phyloP scores from a whole-genome alignment of 92 coral and sea anemone species.

The Paragorgia papillata region DNA sequence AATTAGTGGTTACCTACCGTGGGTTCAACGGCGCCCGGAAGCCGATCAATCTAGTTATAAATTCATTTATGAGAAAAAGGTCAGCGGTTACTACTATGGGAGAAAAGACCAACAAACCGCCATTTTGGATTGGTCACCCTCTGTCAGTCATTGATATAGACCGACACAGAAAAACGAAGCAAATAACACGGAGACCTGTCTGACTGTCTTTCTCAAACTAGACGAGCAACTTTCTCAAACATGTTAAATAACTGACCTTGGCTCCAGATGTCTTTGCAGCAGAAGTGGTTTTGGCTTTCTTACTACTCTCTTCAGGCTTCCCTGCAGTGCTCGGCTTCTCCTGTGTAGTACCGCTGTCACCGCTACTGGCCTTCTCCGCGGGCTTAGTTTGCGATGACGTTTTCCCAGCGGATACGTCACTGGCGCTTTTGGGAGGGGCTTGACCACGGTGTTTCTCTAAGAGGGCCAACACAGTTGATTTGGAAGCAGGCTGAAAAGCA shows the following conservation, averaged over 20 bases:
- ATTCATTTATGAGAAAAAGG: too few species aligned
- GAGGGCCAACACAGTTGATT: slow-evolving; percentile 69
- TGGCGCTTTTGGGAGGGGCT: slow-evolving; percentile 66
- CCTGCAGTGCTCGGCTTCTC: slow-evolving; percentile 45
- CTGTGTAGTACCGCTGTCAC: slow-evolving; percentile 35
- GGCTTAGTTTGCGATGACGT: slow-evolving; percentile 55
- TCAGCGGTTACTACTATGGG: too few species aligned
- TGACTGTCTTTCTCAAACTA: too few species aligned
- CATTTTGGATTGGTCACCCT: too few species aligned
- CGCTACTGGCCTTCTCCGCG: slow-evolving; percentile 23
- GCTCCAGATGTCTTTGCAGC: slow-evolving; percentile 2
- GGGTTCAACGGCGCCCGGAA: too few species aligned
- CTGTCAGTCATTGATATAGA: too few species aligned
- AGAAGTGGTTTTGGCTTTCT: slow-evolving; percentile 47
- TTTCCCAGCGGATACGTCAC: slow-evolving; percentile 60
- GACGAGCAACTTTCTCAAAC: too few species aligned
- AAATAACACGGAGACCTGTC: too few species aligned
- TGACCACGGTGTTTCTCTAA: slow-evolving; percentile 85
- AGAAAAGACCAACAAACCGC: too few species aligned
- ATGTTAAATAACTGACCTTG: neutral
- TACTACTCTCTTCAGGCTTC: slow-evolving; percentile 52
- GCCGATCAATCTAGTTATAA: too few species aligned
- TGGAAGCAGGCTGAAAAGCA: slow-evolving; percentile 80
- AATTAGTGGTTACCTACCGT: too few species aligned
- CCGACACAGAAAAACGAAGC: too few species aligned